A percentile compares a stretch with the other conserved stretches of the same genome.
phyloP scores from a whole-genome alignment of 2,888 invertebrate species.

The Drosophila mercatorum region DNA sequence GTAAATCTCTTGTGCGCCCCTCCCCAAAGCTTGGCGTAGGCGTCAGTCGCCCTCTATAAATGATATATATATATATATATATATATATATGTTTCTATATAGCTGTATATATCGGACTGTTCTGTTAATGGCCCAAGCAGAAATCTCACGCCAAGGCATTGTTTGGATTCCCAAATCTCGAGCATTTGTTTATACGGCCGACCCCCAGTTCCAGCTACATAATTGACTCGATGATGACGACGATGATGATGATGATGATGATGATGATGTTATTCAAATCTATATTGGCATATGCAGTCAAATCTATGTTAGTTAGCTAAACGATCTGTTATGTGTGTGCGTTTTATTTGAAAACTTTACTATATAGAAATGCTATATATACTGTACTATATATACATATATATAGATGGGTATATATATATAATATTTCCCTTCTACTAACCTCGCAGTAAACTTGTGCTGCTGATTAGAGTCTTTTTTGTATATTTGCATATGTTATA shows the following conservation, averaged over 20 bases:
- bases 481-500: neutral
- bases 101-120: constrained; percentile 27
- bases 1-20: constrained; percentile 6
- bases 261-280: constrained; percentile 23
- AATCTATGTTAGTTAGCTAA: constrained; percentile 55
- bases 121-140: constrained; percentile 44
- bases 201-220: constrained; percentile 27
- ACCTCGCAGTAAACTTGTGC: neutral
- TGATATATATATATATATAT: constrained; percentile 12
- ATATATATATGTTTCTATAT: neutral
- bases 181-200: constrained; percentile 53
- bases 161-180: constrained; percentile 25
- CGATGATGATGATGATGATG: neutral
- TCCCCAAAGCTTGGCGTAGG: constrained; percentile 63
- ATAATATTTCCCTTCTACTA: too few species aligned
- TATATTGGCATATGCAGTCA: constrained; percentile 20
- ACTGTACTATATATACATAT: neutral
- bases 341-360: neutral
- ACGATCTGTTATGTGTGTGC: constrained; percentile 21
- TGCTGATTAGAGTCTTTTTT: neutral
- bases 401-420: neutral
- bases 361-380: neutral
- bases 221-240: constrained; percentile 36
- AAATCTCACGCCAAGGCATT: constrained; percentile 41
- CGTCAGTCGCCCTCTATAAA: constrained; percentile 21